Evolutionary conservation across 2,888 invertebrate genomes (phyloP), one percentile per base, ranked within the genome.

Genomic region (Philaethria dido): DNA sequence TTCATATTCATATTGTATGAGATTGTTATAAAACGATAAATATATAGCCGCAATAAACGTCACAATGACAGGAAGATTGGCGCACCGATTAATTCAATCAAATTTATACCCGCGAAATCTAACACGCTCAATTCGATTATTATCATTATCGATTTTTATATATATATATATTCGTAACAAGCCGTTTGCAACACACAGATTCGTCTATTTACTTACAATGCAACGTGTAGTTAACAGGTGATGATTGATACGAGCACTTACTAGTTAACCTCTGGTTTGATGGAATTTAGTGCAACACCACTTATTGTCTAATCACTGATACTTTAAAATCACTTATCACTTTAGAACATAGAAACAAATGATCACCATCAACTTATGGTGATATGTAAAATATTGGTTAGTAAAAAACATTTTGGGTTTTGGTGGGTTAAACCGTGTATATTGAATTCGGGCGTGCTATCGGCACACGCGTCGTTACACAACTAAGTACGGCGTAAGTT

Each of bases 21-120:
- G 39, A 63, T 25, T 64, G 55, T 52, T 39, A 39, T 36, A 57
- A 62, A 59, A 64, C 62, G 54, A 68, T 52, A 52, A 52, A 52
- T 9, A 9, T 52, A 52, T 52, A 67, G 77, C 78, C 77, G 83
- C 87, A 88, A 90, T 89, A 89, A 90, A 80, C 83, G 85, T 87
- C 87, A 85, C 79, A 78, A 82, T 78, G 77, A 65, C 66, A 66
- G 60, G 64, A 33, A 77, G 81, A 81, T 82, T 74, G 69, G 69
- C 67, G 67, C 65, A 52, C 47, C 61, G 81, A 81, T 80, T 74
- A 78, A 76, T 76, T 80, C 80, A 68, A 77, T 79, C 78, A 77
- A 76, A 71, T 62, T 66, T 73, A 75, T 74, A 74, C 64, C 74
- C 72, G 75, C 73, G 71, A 75, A 78, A 78, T 76, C 70, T 62